These are phyloP conservation scores for Mus pahari DNA, from an alignment of 2,113 vertebrate genomes.

Conservation along the genomic window DNA sequence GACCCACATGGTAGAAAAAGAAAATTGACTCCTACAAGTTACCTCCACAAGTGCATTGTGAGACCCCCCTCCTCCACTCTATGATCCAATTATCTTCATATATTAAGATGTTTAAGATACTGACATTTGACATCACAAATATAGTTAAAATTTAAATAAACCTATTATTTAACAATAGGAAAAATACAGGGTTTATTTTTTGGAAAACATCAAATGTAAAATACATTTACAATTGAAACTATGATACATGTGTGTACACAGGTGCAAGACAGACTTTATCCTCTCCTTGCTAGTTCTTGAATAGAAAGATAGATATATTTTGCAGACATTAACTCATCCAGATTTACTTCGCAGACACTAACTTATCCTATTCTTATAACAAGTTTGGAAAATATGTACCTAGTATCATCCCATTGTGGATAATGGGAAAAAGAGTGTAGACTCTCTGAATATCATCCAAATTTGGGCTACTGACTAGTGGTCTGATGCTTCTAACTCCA, in stretches of 20 bases:
- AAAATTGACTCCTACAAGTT: not conserved
- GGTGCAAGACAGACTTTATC: not conserved
- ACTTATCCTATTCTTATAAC: not conserved
- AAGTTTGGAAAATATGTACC: not conserved
- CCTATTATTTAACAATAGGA: not conserved
- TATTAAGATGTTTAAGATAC: not conserved
- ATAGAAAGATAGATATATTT: not conserved
- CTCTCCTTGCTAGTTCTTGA: not conserved
- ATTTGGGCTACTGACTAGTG: not conserved
- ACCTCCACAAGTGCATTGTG: not conserved
- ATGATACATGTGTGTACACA: not conserved
- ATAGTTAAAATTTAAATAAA: not conserved
- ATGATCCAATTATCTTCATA: not conserved
- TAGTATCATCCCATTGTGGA: not conserved
- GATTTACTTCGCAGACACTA: not conserved
- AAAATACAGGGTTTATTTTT: not conserved
- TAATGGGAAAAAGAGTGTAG: not conserved
- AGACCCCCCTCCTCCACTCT: not conserved
- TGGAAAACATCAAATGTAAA: conserved; percentile 19
- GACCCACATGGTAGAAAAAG: not conserved
- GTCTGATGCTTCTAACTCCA: not conserved
- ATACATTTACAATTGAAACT: not conserved
- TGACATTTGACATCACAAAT: not conserved
- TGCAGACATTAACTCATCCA: not conserved
- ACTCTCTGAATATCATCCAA: not conserved